Evolutionary conservation across 2,888 invertebrate species (phyloP), one percentile per base, ranked within the genome.

Genomic region (Augiades crinisus): DNA sequence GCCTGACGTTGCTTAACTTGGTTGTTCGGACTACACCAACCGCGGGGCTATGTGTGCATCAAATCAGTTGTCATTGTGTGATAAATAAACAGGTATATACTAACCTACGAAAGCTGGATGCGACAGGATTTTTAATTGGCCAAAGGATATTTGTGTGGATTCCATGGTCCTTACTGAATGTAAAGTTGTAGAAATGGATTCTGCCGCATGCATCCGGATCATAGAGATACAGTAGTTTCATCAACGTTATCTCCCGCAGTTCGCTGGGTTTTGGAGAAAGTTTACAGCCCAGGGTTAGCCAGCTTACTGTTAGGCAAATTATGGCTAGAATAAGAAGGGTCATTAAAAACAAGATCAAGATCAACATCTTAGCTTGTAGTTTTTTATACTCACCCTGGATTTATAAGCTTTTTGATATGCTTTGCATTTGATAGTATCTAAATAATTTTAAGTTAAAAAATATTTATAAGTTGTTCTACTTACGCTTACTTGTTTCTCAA

Each of bases 141-240:
- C 84, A 86, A 2, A 83, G 61, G 0, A 87, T 64, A 1, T 69
- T 72, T 0, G 71, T 68, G 1, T 63, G 55, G 5, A 54, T 31
- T 1, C 27, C 54, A 0, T 65, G 54, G 1, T 47, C 17, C 5
- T 31, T 49, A 1, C 50, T 6, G 2, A 58, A 56, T 0, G 82
- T 81, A 56, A 79, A 65, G 62, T 88, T 88, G 61, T 85, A 88
- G 64, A 82, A 81, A 46, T 72, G 68, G 2, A 80, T 55, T 6
- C 71, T 62, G 0, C 70, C 78, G 44, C 88, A 88, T 0, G 77
- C 72, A 4, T 62, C 67, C 12, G 88, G 88, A 49, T 89, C 88
- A 57, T 84, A 81, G 0, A 88, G 61, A 54, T 88, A 89, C 1
- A 87, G 57, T 3, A 87, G 60, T 57, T 88, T 88, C 21, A 79